Evolutionary conservation across 2,797 vertebrate genomes (phyloP).

Genomic region (Megalops cyprinoides): DNA sequence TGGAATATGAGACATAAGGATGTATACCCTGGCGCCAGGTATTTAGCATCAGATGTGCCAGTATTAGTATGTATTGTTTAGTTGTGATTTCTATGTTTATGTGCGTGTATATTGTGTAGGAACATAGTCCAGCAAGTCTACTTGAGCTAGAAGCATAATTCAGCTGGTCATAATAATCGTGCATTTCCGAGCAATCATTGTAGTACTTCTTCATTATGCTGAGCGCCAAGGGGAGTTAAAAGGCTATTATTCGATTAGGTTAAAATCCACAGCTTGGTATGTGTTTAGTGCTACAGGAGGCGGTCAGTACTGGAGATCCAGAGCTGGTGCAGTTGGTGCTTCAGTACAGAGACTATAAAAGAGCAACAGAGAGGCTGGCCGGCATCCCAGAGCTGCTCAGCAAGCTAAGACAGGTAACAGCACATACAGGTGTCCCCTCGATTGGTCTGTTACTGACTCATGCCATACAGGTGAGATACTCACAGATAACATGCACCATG

Average conservation of each 20-base stretch:
- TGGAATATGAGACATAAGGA: neutral
- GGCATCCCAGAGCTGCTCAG: constrained; percentile 92
- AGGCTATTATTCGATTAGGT: neutral
- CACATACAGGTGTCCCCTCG: neutral
- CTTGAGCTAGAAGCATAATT: too few species aligned
- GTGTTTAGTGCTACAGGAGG: constrained; percentile 89
- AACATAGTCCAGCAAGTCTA: too few species aligned
- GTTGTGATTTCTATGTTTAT: too few species aligned
- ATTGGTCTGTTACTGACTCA: neutral
- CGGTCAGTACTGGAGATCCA: constrained; percentile 92
- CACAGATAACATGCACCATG: neutral
- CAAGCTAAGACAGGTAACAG: constrained; percentile 87
- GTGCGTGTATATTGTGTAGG: too few species aligned
- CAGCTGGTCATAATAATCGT: neutral
- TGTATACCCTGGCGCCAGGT: too few species aligned
- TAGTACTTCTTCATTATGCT: neutral
- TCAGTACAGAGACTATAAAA: constrained; percentile 91
- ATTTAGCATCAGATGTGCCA: too few species aligned
- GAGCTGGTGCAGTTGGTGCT: constrained; percentile 94
- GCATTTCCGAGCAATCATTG: neutral
- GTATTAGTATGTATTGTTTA: too few species aligned
- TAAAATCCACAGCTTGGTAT: constrained; percentile 13
- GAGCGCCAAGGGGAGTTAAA: too few species aligned
- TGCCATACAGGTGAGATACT: neutral
- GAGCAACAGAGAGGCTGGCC: constrained; percentile 86